A percentile compares a stretch with the other conserved stretches of the same genome.
Conservation (phyloP, 2,113 vertebrate genomes). For the Lepisosteus osseus region DNA sequence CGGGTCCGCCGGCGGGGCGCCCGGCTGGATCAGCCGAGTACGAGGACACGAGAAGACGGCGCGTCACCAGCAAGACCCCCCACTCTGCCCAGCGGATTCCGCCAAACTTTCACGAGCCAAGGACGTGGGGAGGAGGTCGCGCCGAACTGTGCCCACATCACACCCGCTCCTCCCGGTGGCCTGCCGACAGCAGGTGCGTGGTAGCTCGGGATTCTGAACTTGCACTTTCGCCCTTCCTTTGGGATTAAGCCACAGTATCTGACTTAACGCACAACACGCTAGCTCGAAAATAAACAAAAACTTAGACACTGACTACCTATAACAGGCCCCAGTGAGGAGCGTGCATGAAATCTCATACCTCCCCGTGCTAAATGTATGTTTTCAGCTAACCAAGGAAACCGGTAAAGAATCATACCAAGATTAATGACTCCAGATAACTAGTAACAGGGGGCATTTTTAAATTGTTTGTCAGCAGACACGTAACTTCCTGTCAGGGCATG, state of each 20-base stretch:
- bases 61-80: conserved; percentile 36
- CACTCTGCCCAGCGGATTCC: conserved; percentile 15
- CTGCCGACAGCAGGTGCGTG: conserved; percentile 28
- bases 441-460: conserved; percentile 49
- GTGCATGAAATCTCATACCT: neutral
- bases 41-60: conserved; percentile 46
- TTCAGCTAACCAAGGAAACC: neutral
- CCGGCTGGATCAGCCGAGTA: conserved; percentile 52
- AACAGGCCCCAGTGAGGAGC: neutral
- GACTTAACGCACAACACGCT: neutral
- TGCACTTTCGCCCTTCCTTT: conserved; percentile 25
- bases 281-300: neutral
- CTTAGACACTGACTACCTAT: neutral
- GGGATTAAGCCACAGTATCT: conserved; percentile 6
- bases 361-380: no score
- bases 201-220: conserved; percentile 27
- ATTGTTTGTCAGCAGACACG: conserved; percentile 47
- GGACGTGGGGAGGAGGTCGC: neutral
- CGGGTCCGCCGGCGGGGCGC: conserved; percentile 36
- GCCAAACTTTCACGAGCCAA: conserved; percentile 22
- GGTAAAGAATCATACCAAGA: conserved; percentile 28
- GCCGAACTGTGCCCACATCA: conserved; percentile 21
- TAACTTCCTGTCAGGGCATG: conserved; percentile 64
- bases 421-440: conserved; percentile 28
- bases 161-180: conserved; percentile 20